Evolutionary conservation across 2,797 vertebrate species (phyloP).

Genomic region (Hippopotamyrus pictus): DNA sequence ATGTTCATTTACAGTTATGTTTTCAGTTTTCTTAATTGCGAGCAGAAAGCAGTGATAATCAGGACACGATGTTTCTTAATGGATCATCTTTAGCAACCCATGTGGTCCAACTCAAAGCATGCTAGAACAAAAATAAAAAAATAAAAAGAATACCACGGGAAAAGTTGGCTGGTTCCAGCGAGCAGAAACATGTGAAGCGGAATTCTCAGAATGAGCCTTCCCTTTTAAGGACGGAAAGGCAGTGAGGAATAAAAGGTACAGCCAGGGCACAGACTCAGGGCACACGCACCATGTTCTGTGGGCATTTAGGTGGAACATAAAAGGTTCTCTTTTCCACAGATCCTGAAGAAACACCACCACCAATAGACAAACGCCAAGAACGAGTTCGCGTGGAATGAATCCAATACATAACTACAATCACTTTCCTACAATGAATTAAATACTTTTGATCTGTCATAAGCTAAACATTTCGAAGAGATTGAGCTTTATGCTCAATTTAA

Average conservation of each 20-base stretch:
- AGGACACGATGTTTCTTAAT: slow-evolving; percentile 1
- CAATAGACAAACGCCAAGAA: neutral
- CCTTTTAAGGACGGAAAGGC: neutral
- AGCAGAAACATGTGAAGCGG: neutral
- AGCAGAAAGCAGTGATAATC: neutral
- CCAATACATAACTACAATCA: neutral
- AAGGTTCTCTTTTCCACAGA: neutral
- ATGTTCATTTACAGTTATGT: neutral
- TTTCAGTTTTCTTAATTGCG: neutral
- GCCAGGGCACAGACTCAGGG: neutral
- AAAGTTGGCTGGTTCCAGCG: neutral
- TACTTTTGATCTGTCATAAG: neutral
- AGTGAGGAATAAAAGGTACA: neutral
- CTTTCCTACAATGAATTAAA: neutral
- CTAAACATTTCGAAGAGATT: neutral
- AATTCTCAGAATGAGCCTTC: neutral
- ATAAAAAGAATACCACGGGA: neutral
- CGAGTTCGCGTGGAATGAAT: neutral
- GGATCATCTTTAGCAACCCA: neutral
- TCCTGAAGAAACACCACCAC: neutral
- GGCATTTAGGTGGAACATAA: neutral
- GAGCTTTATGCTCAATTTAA: neutral
- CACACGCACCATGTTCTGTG: neutral
- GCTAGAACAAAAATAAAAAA: neutral
- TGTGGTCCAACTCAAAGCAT: neutral